These are phyloP conservation scores for Rhagonycha fulva DNA, from an alignment of 2,888 invertebrate genomes.

Conservation along the genomic window DNA sequence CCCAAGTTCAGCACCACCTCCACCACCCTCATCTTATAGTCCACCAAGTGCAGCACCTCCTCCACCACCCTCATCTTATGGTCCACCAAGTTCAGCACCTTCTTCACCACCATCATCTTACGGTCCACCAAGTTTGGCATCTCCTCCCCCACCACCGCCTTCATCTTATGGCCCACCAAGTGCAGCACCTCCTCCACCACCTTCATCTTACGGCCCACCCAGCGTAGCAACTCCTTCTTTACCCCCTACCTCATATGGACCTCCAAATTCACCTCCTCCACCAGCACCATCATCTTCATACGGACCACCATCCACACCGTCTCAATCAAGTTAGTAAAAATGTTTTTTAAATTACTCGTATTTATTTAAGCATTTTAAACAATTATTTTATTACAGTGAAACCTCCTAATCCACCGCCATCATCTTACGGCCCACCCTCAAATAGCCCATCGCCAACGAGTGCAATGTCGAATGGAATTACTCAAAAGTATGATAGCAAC, in stretches of 20 bases:
- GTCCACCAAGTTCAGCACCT: constrained; percentile 39
- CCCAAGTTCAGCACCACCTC: constrained; percentile 27
- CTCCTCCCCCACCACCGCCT: neutral
- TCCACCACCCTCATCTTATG: constrained; percentile 41
- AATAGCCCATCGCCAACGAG: neutral
- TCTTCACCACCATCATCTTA: constrained; percentile 54
- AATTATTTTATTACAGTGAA: neutral
- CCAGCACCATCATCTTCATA: neutral
- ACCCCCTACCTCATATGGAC: neutral
- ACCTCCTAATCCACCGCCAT: neutral
- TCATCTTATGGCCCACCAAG: constrained; percentile 30
- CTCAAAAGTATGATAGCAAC: constrained; percentile 12
- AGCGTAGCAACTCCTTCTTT: constrained; percentile 24
- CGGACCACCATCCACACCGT: constrained; percentile 18
- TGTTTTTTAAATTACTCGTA: neutral
- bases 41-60: constrained; percentile 32
- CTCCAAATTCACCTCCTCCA: neutral
- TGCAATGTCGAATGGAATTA: neutral
- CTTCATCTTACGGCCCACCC: constrained; percentile 56
- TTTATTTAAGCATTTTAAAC: neutral
- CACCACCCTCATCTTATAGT: constrained; percentile 13
- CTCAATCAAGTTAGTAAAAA: constrained; percentile 39
- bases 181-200: constrained; percentile 38
- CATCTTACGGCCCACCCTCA: neutral
- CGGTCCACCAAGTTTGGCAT: constrained; percentile 46